Evolutionary conservation across 2,113 vertebrate genomes (phyloP).

Genomic region (Uria aalge): DNA sequence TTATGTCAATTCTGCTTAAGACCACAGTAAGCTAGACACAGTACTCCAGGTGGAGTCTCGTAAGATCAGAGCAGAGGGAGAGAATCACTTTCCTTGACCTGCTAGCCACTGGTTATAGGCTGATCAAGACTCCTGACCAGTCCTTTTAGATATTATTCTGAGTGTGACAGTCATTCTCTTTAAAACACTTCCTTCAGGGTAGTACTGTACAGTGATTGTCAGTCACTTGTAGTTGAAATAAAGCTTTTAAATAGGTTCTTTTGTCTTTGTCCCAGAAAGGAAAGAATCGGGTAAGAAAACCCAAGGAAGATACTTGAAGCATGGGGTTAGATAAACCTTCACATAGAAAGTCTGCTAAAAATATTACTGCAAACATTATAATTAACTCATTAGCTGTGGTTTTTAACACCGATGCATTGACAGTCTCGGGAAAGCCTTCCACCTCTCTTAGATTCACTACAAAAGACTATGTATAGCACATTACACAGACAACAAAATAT

Average conservation of each 20-base stretch:
- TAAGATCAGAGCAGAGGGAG: neutral
- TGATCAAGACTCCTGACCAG: neutral
- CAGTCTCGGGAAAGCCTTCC: neutral
- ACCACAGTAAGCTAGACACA: neutral
- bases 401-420: neutral
- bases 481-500: neutral
- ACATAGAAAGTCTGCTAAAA: neutral
- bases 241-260: neutral
- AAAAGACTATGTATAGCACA: neutral
- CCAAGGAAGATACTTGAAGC: neutral
- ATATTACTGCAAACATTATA: neutral
- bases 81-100: neutral
- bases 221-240: neutral
- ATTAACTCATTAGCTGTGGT: neutral
- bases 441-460: neutral
- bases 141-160: neutral
- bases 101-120: neutral
- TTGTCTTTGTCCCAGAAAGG: neutral
- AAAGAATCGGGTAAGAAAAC: neutral
- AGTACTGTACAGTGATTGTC: neutral
- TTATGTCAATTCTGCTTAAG: neutral
- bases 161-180: neutral
- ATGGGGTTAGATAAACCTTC: neutral
- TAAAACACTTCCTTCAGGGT: neutral
- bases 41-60: neutral